Evolutionary conservation across 2,888 invertebrate genomes (phyloP), one percentile per base, ranked within the genome.

Genomic region (Drosophila leonis): DNA sequence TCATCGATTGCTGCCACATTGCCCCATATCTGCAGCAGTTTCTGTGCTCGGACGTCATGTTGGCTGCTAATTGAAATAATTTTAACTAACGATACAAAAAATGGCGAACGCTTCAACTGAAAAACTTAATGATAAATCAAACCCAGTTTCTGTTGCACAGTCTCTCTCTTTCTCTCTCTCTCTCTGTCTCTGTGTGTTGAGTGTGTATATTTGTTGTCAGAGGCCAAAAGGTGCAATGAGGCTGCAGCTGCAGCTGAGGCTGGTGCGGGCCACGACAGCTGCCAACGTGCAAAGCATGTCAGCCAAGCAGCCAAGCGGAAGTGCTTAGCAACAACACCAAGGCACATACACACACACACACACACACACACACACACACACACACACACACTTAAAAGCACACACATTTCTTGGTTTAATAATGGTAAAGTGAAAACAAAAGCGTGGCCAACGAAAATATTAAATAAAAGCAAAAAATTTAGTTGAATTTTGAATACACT

Each of bases 21-120:
- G 35, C 49, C 18, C 31, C 27, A 42, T 39, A 49, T 35, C 33
- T 52, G 55, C 1, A 12, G 52, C 52, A 29, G 20, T 10, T 65
- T 3, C 54, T 18, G 44, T 29, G 37, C 41, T 54, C 52, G 55
- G 41, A 60, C 59, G 41, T 56, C 55, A 42, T 64, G 78, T 67
- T 70, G 63, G 48, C 41, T 70, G 82, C 90, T 86, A 86, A 86
- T 86, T 86, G 85, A 86, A 86, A 86, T 90, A 80, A 90, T 86
- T 87, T 80, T 65, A 61, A 52, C 72, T 70, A 81, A 79, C 77
- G 68, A 78, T 64, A 72, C 56, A 52, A 65, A 55, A 64, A 75
- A 63, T 49, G 55, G n/a, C n/a, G n/a, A n/a, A n/a, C n/a, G 46
- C 24, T 24, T 24, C 24, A 69, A 35, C 63, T 68, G 49, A 68